Evolutionary conservation across 2,888 invertebrate genomes (phyloP), one percentile per base, ranked within the genome.

Genomic region (Diaperis boleti): DNA sequence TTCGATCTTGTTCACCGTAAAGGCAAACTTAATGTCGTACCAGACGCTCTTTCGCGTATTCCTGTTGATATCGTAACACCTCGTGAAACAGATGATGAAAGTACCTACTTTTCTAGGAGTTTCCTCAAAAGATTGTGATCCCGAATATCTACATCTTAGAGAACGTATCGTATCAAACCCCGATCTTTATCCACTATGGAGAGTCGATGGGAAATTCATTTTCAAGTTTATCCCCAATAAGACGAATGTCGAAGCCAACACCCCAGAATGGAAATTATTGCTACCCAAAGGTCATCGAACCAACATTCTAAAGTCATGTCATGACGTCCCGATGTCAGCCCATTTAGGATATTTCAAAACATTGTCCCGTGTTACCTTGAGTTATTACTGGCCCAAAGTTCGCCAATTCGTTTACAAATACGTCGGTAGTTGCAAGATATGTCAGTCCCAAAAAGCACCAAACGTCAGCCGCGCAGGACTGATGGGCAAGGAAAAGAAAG

Each of bases 261-360:
- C 42, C 31, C 17, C 45, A n/a, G 67, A 69, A 39, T 72, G 70
- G 69, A 70, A 68, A 61, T 10, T 63, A 7, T 29, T 71, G 3
- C 64, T 71, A 3, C 70, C 72, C 10, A 67, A 67, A 62, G 15
- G 20, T 6, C 64, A 64, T 45, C 13, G 67, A 6, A 31, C 10
- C n/a, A 33, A 54, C 3, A 37, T 71, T 11, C 54, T 71, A 8
- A 14, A 45, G 8, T 33, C 15, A 8, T 64, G 54, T 35, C 71
- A 72, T 56, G 67, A 64, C 22, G 55, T 59, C 0, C 65, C 69
- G n/a, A 54, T 45, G 6, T 31, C 42, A 55, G 60, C 50, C 10
- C 69, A 72, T 64, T 72, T 61, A 70, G 70, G 11, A 60, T 67
- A 22, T 64, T 14, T 39, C 69, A 71, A 57, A n/a, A n/a, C n/a